Percentiles rank a stretch among this genome's conserved stretches.
Conservation (phyloP, 92 coral and sea anemone genomes). For the Umimayanthus chanpuru region DNA sequence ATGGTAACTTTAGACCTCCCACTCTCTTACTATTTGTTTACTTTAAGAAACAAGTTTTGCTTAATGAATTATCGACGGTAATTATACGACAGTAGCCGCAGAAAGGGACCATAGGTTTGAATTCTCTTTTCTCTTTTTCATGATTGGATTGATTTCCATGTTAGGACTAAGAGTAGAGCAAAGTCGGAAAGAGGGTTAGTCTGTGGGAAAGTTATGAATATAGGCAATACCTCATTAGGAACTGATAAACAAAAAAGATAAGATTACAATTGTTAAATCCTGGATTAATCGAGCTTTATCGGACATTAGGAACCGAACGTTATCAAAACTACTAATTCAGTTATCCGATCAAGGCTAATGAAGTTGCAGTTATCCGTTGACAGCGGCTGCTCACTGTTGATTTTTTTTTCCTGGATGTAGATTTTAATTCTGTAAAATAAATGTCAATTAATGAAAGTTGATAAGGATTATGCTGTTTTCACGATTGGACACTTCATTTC, state of each 20-base stretch:
- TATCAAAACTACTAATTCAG: too few species aligned
- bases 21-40: not conserved
- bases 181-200: too few species aligned
- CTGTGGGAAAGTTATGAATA: too few species aligned
- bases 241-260: not conserved
- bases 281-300: too few species aligned
- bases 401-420: too few species aligned
- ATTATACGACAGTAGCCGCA: not conserved
- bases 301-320: not conserved
- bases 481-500: too few species aligned
- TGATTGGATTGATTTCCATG: not conserved
- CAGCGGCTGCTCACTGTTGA: too few species aligned
- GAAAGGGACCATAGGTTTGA: not conserved
- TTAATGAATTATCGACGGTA: not conserved
- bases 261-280: not conserved
- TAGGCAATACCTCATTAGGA: not conserved
- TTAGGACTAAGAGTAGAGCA: not conserved
- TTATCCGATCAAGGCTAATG: not conserved
- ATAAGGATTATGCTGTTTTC: too few species aligned
- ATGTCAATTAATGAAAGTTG: too few species aligned
- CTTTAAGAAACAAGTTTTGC: not conserved
- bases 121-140: too few species aligned
- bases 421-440: too few species aligned
- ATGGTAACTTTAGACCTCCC: constrained; percentile 7
- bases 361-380: not conserved